Percentiles rank a stretch among this genome's conserved stretches.
Evolutionary conservation across 1,140 invertebrate species (phyloP).

Genomic region (Aphelenchoides besseyi): DNA sequence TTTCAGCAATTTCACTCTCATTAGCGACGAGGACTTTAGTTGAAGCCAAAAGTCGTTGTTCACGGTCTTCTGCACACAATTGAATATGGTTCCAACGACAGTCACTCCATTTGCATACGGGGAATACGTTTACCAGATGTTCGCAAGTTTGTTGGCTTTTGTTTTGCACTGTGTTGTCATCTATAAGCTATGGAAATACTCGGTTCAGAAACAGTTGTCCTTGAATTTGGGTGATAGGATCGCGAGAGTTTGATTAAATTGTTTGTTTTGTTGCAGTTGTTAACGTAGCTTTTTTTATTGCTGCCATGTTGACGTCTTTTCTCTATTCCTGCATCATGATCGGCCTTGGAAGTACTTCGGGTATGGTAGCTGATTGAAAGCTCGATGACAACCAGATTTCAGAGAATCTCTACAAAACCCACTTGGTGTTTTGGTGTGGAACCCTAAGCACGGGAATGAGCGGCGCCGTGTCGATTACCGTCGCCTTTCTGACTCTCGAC

Average conservation of each 20-base stretch:
- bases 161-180: background rate
- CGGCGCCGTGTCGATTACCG: background rate
- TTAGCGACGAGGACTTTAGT: too few species aligned
- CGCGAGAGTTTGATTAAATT: too few species aligned
- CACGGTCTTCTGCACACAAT: too few species aligned
- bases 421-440: background rate
- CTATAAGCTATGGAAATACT: background rate
- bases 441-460: background rate
- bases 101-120: background rate
- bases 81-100: background rate
- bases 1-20: too few species aligned
- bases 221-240: too few species aligned
- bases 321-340: background rate
- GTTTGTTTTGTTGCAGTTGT: too few species aligned
- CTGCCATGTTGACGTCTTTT: background rate
- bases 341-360: background rate
- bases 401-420: background rate
- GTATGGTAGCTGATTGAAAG: too few species aligned
- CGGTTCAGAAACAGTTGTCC: background rate
- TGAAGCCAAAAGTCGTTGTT: too few species aligned
- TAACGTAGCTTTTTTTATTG: background rate
- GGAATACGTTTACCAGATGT: background rate
- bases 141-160: background rate
- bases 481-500: background rate
- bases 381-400: too few species aligned